Conservation (phyloP, 2,888 invertebrate genomes). For the Acronicta psi region DNA sequence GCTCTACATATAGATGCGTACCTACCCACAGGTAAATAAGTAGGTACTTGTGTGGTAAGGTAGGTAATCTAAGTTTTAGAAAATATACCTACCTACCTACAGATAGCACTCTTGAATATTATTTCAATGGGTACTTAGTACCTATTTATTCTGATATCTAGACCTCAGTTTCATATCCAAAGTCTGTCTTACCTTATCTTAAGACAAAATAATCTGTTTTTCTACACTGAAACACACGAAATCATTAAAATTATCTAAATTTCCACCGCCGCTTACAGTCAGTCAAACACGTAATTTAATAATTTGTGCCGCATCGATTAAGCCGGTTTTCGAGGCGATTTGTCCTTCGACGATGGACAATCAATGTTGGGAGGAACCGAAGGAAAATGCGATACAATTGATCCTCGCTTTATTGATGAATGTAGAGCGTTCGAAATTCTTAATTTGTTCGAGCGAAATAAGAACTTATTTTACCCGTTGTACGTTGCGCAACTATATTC, state of each 20-base stretch:
- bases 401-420: constrained; percentile 37
- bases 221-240: constrained; percentile 47
- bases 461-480: constrained; percentile 82
- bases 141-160: not conserved
- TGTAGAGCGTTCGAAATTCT: constrained; percentile 44
- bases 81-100: not conserved
- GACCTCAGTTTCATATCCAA: not conserved
- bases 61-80: no score
- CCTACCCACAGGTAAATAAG: not conserved
- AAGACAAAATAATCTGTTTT: constrained; percentile 48
- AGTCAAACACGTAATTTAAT: constrained; percentile 73
- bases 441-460: constrained; percentile 62
- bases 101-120: no score
- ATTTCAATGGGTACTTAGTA: no score
- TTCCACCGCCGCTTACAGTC: constrained; percentile 78
- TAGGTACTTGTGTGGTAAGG: no score
- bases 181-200: constrained; percentile 56
- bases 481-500: constrained; percentile 87
- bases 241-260: constrained; percentile 55
- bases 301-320: constrained; percentile 73
- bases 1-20: not conserved
- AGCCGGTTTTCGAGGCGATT: constrained; percentile 66
- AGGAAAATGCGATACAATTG: constrained; percentile 56
- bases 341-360: constrained; percentile 53
- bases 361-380: constrained; percentile 55